Evolutionary conservation across 1,140 invertebrate genomes (phyloP).

Genomic region (Octopus bimaculoides): DNA sequence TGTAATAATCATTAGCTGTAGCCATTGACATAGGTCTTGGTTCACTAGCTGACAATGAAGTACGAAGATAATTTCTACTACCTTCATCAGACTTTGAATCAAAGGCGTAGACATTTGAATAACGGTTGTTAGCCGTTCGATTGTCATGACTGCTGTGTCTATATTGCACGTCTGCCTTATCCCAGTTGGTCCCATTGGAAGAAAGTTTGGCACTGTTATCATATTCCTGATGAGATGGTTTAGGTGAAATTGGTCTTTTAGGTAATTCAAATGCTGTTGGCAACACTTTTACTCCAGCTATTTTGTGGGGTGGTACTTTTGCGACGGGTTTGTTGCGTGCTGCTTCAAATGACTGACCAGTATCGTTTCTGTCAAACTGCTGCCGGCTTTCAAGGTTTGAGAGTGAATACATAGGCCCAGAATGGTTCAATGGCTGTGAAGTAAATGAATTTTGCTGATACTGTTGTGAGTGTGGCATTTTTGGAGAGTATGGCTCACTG

Average conservation of each 20-base stretch:
- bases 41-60: neutral
- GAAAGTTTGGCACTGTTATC: neutral
- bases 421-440: neutral
- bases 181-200: neutral
- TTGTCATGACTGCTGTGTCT: neutral
- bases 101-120: neutral
- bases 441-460: no score
- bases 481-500: no score
- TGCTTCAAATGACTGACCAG: slow-evolving; percentile 17
- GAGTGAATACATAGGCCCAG: slow-evolving; percentile 19
- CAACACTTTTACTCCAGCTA: slow-evolving; percentile 36
- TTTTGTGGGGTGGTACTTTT: slow-evolving; percentile 40
- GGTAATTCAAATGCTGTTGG: slow-evolving; percentile 23
- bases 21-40: no score
- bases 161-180: neutral
- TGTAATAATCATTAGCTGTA: no score
- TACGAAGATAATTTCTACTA: no score
- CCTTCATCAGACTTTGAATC: neutral
- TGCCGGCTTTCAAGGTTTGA: slow-evolving; percentile 38
- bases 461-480: no score
- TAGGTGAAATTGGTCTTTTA: slow-evolving; percentile 1
- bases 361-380: neutral
- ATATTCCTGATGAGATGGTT: neutral
- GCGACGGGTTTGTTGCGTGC: slow-evolving; percentile 35
- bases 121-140: neutral